Evolutionary conservation across 2,888 invertebrate genomes (phyloP), one percentile per base, ranked within the genome.

Genomic region (Acleris holmiana): DNA sequence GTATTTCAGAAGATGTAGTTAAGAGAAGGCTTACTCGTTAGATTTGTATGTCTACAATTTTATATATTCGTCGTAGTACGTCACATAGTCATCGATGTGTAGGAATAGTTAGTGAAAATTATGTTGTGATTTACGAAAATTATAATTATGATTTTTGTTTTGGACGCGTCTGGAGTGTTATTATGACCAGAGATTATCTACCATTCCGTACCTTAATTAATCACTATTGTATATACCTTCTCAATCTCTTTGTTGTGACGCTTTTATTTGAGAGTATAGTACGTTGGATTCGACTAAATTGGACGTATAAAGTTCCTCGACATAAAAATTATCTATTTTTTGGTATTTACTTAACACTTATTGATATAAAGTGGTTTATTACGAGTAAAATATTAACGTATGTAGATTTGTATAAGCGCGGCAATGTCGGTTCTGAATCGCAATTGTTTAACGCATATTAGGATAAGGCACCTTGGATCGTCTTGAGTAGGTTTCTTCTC

Each of bases 391-490:
- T 72, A 72, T 61, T 23, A 62, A 66, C 71, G 72, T 74, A 76
- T 74, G 68, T 72, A 68, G 18, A 69, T 70, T 13, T 71, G 74
- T 73, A 75, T 78, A 76, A 67, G 74, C 75, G 77, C 77, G 71
- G 73, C 77, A 73, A 73, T 71, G 68, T 71, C 79, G 86, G 76
- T 87, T 88, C 72, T 78, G 80, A 88, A 87, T 85, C 87, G 78
- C 77, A 71, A 75, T 84, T 82, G 83, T 79, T 72, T 68, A 73
- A 77, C 73, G 76, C 77, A 72, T 77, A 71, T 77, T 80, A 75
- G 74, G 64, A 23, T 81, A 82, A 77, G 79, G 75, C 61, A 63
- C 57, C 29, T 58, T 51, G 53, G 54, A 41, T 35, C 77, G 61
- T 61, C 56, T 74, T 76, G 75, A 71, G 77, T 81, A 84, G 81